Conservation (phyloP, 2,888 invertebrate genomes). For the Conistra vaccinii region DNA sequence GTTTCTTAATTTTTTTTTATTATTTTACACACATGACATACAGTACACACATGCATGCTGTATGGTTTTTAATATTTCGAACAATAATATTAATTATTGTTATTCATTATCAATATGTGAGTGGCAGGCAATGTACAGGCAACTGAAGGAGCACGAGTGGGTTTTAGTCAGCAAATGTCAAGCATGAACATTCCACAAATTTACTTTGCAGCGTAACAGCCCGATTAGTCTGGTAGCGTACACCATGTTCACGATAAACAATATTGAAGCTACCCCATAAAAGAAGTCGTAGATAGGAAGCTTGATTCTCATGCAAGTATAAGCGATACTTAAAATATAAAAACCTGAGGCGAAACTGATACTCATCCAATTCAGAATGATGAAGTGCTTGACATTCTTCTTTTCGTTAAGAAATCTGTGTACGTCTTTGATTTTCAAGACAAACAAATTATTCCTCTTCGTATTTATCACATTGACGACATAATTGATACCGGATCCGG, state of each 20-base stretch:
- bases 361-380: slow-evolving; percentile 32
- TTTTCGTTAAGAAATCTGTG: slow-evolving; percentile 27
- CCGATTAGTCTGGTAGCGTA: slow-evolving; percentile 29
- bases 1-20: too few species aligned
- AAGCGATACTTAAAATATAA: background rate
- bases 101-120: background rate
- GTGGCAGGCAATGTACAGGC: too few species aligned
- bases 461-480: slow-evolving; percentile 13
- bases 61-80: too few species aligned
- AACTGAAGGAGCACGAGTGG: too few species aligned
- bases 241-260: slow-evolving; percentile 19
- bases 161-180: slow-evolving; percentile 2
- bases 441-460: slow-evolving; percentile 19
- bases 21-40: too few species aligned
- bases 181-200: slow-evolving; percentile 20
- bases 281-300: slow-evolving; percentile 16
- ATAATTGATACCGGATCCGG: slow-evolving; percentile 25
- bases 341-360: background rate
- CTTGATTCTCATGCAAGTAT: background rate
- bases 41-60: too few species aligned
- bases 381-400: slow-evolving; percentile 13
- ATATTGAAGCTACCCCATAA: slow-evolving; percentile 7
- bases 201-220: slow-evolving; percentile 18
- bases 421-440: slow-evolving; percentile 34
- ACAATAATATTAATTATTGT: too few species aligned